Base-by-base conservation (phyloP, 2,113 vertebrate genomes). In the Serilophus lunatus region DNA sequence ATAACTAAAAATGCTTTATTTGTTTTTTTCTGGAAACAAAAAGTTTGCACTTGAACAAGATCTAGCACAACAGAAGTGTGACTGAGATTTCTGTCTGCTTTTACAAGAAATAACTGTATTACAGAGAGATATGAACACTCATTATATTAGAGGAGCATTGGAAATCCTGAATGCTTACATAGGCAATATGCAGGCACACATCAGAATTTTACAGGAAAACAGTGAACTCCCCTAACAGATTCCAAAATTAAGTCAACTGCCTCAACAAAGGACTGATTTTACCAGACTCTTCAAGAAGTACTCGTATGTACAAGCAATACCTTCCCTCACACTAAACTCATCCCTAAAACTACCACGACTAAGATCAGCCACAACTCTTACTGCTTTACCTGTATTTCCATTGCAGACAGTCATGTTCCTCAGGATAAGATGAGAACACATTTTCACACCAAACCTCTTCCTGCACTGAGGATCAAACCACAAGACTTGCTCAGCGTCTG, bases 391-490 rank as follows among this genome's bases (percentile, higher is more conserved):
- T 88, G 57, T 17, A 22, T 13, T 82, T 53, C 56, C 53, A 18
- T 54, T 8, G 3, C 44, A 38, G 22, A 18, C 10, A 71, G 3
- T 28, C 6, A 49, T 7, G 6, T 9, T 11, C 33, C 25, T 60
- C 61, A 68, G 16, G 12, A 40, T 5, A 20, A 1, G 4, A n/a
- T 2, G 0, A 17, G 31, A 66, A 1, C 5, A 38, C 15, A 22
- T 59, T 35, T 54, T 17, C 70, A 31, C 8, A 24, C 22, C 44
- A 66, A 56, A 29, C 3, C 29, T n/a, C 31, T 14, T 47, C 18
- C 29, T 5, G 2, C 20, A 4, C 6, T 1, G 0, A 66, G 2
- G 5, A 9, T 11, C 12, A 24, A 5, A 12, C 4, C 1, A 2
- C 13, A 9, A 6, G 10, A 4, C 25, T 19, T 16, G 8, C 24